Evolutionary conservation across 2,888 invertebrate genomes (phyloP).

Genomic region (Brenthis hecate): DNA sequence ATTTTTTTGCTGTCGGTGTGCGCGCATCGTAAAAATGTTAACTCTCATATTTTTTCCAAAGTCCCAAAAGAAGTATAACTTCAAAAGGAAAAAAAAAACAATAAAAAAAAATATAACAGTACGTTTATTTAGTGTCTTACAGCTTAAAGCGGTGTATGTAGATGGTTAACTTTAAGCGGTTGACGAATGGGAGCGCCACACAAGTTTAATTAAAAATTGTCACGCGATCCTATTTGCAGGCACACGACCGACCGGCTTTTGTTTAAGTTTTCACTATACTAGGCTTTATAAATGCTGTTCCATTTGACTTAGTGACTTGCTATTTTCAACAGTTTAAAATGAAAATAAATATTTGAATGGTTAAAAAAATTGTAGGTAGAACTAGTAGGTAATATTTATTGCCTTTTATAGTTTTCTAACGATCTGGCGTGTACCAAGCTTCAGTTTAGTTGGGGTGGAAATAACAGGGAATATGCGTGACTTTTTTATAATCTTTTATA

Average conservation of each 20-base stretch:
- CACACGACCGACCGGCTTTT: conserved; percentile 32
- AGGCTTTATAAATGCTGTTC: conserved; percentile 27
- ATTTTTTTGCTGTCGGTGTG: too few species aligned
- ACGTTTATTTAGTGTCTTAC: background rate
- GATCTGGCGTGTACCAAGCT: too few species aligned
- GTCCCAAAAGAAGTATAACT: too few species aligned
- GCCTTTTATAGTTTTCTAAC: too few species aligned
- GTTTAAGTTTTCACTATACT: conserved; percentile 36
- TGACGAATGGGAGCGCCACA: conserved; percentile 45
- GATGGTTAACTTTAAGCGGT: conserved; percentile 30
- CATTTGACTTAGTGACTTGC: conserved; percentile 21
- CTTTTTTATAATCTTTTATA: too few species aligned
- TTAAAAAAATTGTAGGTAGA: background rate
- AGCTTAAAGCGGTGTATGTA: conserved; percentile 15
- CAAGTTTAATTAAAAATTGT: conserved; percentile 53
- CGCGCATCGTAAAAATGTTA: too few species aligned
- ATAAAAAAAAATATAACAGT: background rate
- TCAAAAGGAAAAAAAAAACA: too few species aligned
- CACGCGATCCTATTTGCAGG: conserved; percentile 47
- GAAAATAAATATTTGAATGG: background rate
- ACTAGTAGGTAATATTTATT: too few species aligned
- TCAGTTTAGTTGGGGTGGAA: too few species aligned
- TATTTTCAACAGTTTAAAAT: conserved; percentile 1
- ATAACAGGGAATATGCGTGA: too few species aligned
- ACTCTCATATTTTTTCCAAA: too few species aligned